Percentiles rank a stretch among this genome's conserved stretches.
phyloP scores from a whole-genome alignment of 2,113 vertebrate species.

The Mystacornis crossleyi region DNA sequence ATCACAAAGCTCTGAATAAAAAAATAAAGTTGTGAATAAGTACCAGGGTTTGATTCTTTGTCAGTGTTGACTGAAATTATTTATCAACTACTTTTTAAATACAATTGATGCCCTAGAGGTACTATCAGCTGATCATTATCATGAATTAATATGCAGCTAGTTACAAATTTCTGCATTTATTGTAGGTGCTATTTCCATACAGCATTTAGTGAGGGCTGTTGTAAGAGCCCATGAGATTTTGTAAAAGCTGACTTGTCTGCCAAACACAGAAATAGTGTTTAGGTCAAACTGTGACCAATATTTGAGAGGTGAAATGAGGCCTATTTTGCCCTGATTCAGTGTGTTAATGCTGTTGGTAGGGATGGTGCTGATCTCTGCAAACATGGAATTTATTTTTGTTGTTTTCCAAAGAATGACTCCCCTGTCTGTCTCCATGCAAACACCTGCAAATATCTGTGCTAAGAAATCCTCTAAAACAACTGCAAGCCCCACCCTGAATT shows the following conservation, averaged over 20 bases:
- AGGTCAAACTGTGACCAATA: background rate
- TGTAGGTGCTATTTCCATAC: background rate
- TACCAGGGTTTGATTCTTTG: background rate
- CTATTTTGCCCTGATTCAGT: background rate
- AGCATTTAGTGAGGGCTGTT: background rate
- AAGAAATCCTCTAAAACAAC: background rate
- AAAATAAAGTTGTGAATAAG: background rate
- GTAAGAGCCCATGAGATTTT: background rate
- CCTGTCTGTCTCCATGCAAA: background rate
- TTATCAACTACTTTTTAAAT: background rate
- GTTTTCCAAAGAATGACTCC: background rate
- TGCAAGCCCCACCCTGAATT: background rate
- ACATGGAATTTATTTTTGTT: background rate
- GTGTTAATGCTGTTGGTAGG: background rate
- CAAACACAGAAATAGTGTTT: background rate
- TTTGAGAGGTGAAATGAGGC: background rate
- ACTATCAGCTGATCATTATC: background rate
- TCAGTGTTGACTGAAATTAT: background rate
- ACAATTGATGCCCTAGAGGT: background rate
- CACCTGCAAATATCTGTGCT: background rate
- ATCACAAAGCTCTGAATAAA: background rate
- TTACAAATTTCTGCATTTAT: background rate
- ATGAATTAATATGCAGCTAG: background rate
- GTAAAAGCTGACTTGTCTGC: background rate
- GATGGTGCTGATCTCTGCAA: background rate